A percentile compares a stretch with the other conserved stretches of the same genome.
These are phyloP conservation scores for Macrophya annulata DNA, from an alignment of 2,888 invertebrate genomes.

Conservation along the genomic window DNA sequence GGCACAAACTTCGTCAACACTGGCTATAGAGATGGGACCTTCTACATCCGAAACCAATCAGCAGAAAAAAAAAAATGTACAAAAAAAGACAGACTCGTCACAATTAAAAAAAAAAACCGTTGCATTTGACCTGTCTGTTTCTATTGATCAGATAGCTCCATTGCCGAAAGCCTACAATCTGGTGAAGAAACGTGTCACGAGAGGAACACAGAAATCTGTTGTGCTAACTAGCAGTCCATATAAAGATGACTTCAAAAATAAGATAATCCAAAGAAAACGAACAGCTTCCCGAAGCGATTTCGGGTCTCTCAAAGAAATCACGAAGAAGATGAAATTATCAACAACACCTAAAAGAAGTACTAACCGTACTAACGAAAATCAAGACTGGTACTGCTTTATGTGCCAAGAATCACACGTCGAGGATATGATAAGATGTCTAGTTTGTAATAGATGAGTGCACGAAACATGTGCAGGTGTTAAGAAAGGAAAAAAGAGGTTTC, in stretches of 20 bases:
- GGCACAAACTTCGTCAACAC: background rate
- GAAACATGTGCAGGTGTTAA: too few relatives aligned
- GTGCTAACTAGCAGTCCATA: background rate
- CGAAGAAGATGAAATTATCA: too few relatives aligned
- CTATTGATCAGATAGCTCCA: constrained; percentile 6
- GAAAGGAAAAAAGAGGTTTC: too few relatives aligned
- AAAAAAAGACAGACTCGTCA: background rate
- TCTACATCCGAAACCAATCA: constrained; percentile 5
- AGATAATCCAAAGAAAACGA: background rate
- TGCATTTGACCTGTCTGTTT: background rate
- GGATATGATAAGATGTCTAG: too few relatives aligned
- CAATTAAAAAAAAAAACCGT: background rate
- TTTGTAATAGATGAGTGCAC: too few relatives aligned
- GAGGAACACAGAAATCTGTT: constrained; percentile 5
- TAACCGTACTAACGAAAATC: too few relatives aligned
- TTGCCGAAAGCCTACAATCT: background rate
- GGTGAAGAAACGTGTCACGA: background rate
- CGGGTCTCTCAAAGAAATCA: too few relatives aligned
- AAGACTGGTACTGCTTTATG: too few relatives aligned
- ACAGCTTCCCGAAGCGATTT: too few relatives aligned
- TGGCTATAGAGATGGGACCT: background rate
- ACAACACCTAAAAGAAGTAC: too few relatives aligned
- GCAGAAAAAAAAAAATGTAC: background rate
- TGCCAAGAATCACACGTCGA: too few relatives aligned
- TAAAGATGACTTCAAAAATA: too few relatives aligned